Percentiles rank a stretch among this genome's conserved stretches.
Conservation (phyloP, 2,888 invertebrate genomes). For the Hyles lineata region DNA sequence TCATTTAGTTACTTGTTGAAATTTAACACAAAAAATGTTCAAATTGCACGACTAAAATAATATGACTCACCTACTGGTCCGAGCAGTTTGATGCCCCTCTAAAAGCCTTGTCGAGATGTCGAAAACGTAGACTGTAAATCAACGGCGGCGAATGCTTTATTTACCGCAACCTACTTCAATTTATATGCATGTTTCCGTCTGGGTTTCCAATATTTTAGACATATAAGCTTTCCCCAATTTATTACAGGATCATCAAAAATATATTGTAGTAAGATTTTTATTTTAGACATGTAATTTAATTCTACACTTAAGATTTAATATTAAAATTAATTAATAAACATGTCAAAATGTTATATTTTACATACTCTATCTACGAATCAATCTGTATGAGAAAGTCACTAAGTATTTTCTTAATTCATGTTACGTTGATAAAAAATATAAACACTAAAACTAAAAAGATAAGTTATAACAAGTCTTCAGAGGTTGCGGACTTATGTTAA, state of each 20-base stretch:
- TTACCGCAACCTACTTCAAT: neutral
- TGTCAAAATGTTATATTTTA: too few relatives aligned
- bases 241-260: neutral
- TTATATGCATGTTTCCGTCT: neutral
- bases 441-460: too few relatives aligned
- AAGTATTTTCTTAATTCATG: too few relatives aligned
- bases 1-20: conserved; percentile 66
- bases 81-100: conserved; percentile 28
- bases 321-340: too few relatives aligned
- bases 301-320: too few relatives aligned
- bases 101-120: conserved; percentile 26
- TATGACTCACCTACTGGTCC: conserved; percentile 56
- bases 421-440: too few relatives aligned
- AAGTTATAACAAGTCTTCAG: too few relatives aligned
- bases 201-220: neutral
- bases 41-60: conserved; percentile 56
- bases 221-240: neutral
- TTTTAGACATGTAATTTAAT: too few relatives aligned
- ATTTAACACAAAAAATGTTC: conserved; percentile 63
- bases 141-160: neutral
- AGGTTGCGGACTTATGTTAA: too few relatives aligned
- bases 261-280: too few relatives aligned
- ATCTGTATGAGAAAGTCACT: too few relatives aligned
- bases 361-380: too few relatives aligned
- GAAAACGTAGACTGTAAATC: conserved; percentile 13